phyloP scores from a whole-genome alignment of 2,113 vertebrate genomes.

The Cynoglossus semilaevis region DNA sequence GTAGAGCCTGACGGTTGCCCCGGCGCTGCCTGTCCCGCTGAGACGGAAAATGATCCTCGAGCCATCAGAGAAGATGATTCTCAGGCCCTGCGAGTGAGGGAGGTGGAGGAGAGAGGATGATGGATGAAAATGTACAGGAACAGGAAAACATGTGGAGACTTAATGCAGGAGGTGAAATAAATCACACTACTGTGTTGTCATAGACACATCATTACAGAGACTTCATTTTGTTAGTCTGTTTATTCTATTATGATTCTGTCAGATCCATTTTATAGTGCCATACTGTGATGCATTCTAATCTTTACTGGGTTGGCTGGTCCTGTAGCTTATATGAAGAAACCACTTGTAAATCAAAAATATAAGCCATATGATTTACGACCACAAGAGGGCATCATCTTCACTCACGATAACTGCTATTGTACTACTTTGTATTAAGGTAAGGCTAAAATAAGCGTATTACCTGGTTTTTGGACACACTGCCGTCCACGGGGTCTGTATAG shows the following conservation, averaged over 20 bases:
- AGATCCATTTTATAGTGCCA: too few species aligned
- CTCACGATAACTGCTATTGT: too few species aligned
- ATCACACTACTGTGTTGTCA: not conserved
- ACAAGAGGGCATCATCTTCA: too few species aligned
- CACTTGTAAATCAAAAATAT: too few species aligned
- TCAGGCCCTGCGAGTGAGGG: slow-evolving; percentile 80
- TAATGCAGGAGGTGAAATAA: slow-evolving; percentile 10
- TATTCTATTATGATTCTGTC: too few species aligned
- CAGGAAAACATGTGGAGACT: slow-evolving; percentile 19
- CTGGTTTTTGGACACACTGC: slow-evolving; percentile 95
- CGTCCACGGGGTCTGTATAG: slow-evolving; percentile 93
- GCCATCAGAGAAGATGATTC: slow-evolving; percentile 94
- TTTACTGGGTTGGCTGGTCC: too few species aligned
- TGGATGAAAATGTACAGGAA: slow-evolving; percentile 12
- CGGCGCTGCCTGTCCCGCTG: slow-evolving; percentile 94
- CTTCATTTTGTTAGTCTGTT: not conserved
- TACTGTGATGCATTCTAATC: too few species aligned
- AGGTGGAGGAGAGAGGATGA: slow-evolving; percentile 12
- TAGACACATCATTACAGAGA: not conserved
- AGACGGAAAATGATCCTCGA: slow-evolving; percentile 96
- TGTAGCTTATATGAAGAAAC: too few species aligned
- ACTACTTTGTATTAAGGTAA: too few species aligned
- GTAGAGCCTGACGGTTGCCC: slow-evolving; percentile 93
- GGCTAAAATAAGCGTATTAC: too few species aligned
- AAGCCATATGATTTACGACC: too few species aligned